Percentiles rank a stretch among this genome's conserved stretches.
phyloP scores from a whole-genome alignment of 2,888 invertebrate genomes.

The Alcis repandata region DNA sequence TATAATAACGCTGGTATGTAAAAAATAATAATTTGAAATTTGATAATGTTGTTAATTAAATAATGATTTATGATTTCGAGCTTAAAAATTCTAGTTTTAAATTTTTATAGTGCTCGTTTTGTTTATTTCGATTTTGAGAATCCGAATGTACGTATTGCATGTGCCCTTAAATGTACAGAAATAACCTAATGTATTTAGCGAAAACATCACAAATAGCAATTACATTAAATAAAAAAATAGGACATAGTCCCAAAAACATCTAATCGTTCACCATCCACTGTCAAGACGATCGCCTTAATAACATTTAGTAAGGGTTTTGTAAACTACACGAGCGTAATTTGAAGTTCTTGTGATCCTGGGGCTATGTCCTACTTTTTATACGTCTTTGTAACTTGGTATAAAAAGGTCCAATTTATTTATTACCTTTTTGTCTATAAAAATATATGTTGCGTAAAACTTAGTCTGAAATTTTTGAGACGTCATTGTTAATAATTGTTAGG shows the following conservation, averaged over 20 bases:
- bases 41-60: constrained; percentile 13
- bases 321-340: too few relatives aligned
- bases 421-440: constrained; percentile 33
- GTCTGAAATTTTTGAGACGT: constrained; percentile 51
- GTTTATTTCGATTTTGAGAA: too few relatives aligned
- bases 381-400: constrained; percentile 21
- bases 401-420: constrained; percentile 69
- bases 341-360: background rate
- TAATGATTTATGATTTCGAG: too few relatives aligned
- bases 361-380: background rate
- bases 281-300: too few relatives aligned
- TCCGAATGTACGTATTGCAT: too few relatives aligned
- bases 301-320: too few relatives aligned
- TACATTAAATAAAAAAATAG: background rate
- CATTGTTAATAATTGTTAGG: constrained; percentile 81
- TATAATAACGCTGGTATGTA: constrained; percentile 2
- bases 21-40: constrained; percentile 4
- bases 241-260: background rate
- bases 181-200: too few relatives aligned
- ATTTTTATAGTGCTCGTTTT: too few relatives aligned
- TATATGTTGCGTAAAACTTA: constrained; percentile 36
- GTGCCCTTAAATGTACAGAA: too few relatives aligned
- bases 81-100: too few relatives aligned
- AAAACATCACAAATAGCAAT: too few relatives aligned
- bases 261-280: too few relatives aligned